These are phyloP conservation scores for Ennomos fuscantarius DNA, from an alignment of 2,888 invertebrate species.

Conservation along the genomic window DNA sequence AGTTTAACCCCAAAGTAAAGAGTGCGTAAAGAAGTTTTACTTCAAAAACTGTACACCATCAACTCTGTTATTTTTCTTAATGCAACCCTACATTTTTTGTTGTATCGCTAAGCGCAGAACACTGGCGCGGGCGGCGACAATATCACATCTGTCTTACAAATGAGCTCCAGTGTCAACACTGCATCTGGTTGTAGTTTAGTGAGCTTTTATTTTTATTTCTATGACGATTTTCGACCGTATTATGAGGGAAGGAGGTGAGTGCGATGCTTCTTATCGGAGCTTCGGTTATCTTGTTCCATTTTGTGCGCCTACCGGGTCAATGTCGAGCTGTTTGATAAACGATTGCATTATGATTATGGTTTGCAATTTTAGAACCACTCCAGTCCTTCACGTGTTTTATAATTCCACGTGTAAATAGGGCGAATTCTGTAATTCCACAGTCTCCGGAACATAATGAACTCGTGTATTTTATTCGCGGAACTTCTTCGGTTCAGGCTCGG, in stretches of 20 bases:
- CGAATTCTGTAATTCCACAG: neutral
- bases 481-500: conserved; percentile 15
- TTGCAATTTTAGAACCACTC: conserved; percentile 9
- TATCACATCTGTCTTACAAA: conserved; percentile 56
- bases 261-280: conserved; percentile 28
- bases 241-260: conserved; percentile 31
- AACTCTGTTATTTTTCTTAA: no score
- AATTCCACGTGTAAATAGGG: no score
- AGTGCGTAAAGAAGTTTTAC: no score
- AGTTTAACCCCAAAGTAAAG: no score
- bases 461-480: conserved; percentile 25
- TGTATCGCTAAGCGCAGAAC: conserved; percentile 31
- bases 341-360: conserved; percentile 8
- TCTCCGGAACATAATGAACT: conserved; percentile 12
- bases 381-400: neutral
- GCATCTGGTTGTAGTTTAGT: conserved; percentile 51
- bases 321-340: conserved; percentile 52
- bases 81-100: neutral
- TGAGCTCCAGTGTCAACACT: conserved; percentile 42
- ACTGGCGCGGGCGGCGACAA: conserved; percentile 41
- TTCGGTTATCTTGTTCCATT: conserved; percentile 47
- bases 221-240: conserved; percentile 34
- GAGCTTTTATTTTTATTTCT: conserved; percentile 29
- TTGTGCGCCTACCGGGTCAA: conserved; percentile 49
- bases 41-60: no score